A percentile compares a stretch with the other conserved stretches of the same genome.
Evolutionary conservation across 2,888 invertebrate species (phyloP).

Genomic region (Tortricodes alternella): DNA sequence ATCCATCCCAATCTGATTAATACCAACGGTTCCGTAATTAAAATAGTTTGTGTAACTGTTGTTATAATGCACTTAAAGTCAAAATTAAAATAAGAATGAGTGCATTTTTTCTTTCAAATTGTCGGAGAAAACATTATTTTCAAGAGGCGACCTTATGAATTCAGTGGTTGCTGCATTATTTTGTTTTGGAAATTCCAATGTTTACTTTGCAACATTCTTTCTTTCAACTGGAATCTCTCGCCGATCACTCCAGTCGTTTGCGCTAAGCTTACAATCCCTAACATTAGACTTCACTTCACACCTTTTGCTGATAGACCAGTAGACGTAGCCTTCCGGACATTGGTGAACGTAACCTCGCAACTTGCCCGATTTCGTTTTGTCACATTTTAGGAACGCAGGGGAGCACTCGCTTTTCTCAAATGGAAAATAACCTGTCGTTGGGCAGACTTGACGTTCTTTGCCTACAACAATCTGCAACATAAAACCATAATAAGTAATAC

Average conservation of each 20-base stretch:
- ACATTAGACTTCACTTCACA: conserved; percentile 87
- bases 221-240: conserved; percentile 83
- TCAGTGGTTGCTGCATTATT: no score
- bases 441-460: conserved; percentile 83
- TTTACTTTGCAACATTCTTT: conserved; percentile 71
- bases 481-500: conserved; percentile 18
- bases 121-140: no score
- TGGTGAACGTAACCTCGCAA: conserved; percentile 88
- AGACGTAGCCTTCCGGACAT: conserved; percentile 89
- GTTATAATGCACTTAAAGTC: no score
- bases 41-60: no score
- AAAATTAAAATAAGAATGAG: no score
- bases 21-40: no score
- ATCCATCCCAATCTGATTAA: no score
- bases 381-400: conserved; percentile 88
- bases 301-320: conserved; percentile 89
- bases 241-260: conserved; percentile 69
- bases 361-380: conserved; percentile 67
- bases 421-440: conserved; percentile 86
- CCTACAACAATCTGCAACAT: conserved; percentile 84
- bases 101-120: no score
- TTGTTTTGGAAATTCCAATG: background rate
- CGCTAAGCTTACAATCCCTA: conserved; percentile 81
- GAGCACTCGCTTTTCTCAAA: conserved; percentile 86
- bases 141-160: no score